Base-by-base conservation (phyloP, 2,888 invertebrate species). In the Drosophila algonquin region DNA sequence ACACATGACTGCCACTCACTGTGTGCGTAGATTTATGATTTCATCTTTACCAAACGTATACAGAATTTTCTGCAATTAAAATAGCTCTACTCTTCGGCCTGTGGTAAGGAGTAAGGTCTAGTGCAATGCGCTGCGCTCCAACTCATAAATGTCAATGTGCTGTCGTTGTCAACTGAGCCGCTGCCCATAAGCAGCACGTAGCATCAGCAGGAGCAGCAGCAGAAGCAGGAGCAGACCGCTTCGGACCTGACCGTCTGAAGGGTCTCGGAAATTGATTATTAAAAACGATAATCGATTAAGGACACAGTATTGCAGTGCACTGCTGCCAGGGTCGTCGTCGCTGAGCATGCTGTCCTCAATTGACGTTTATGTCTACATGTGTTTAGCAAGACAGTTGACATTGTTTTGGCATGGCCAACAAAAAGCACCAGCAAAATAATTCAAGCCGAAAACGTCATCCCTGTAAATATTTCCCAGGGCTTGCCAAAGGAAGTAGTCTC, bases 251-350 rank as follows among this genome's bases (percentile, higher is more conserved):
- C 45, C 47, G 35, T 32, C 48, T 57, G 52, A 53, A 75, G 57
- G 62, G 70, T 63, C 61, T 72, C 71, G 82, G 77, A 89, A 90
- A 89, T 90, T 90, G 92, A 91, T 91, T 92, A 92, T 92, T 91
- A 92, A 92, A 92, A 91, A 92, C 91, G 91, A 92, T 92, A 92
- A 92, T 92, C 92, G 92, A 92, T 91, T 91, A 91, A 90, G 87
- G 71, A 76, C 65, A 72, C 73, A 55, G 45, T 56, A 27, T 58
- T 55, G 44, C 64, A 14, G 12, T 46, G 44, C 48, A 53, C 40
- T 35, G 12, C 48, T 35, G 47, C 32, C 47, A 48, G 24, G 44
- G 68, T 53, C 68, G 68, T 53, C 68, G 56, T 64, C 62, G 68
- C 60, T 71, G 52, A 58, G 51, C 57, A 60, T 59, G 76, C 71